Conservation (phyloP, 2,797 vertebrate genomes). For the Pyrocephalus nanus region DNA sequence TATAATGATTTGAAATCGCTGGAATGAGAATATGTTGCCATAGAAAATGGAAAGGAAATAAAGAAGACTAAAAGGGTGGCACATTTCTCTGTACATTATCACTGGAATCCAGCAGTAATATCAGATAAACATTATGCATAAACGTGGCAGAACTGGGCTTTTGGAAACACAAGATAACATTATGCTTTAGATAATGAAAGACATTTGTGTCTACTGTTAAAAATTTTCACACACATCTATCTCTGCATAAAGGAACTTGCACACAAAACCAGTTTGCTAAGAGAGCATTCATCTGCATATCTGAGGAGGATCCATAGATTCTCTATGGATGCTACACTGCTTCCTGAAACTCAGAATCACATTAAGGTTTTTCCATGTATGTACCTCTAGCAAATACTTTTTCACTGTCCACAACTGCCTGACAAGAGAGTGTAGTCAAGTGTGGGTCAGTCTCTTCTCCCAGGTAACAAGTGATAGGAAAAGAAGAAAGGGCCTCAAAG, state of each 20-base stretch:
- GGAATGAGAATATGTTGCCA: not conserved
- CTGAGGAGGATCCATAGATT: not conserved
- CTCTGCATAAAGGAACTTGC: not conserved
- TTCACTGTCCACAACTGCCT: not conserved
- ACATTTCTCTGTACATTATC: not conserved
- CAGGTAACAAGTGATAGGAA: not conserved
- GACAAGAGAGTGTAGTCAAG: not conserved
- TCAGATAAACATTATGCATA: not conserved
- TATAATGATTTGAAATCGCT: constrained; percentile 53
- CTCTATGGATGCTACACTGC: fast-evolving
- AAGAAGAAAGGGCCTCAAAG: not conserved
- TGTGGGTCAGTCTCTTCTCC: not conserved
- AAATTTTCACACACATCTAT: not conserved
- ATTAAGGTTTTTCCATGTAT: not conserved
- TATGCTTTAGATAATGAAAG: not conserved
- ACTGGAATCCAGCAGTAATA: not conserved
- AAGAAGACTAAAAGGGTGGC: not conserved
- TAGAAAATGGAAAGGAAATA: not conserved
- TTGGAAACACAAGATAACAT: not conserved
- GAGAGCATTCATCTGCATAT: not conserved
- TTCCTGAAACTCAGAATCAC: not conserved
- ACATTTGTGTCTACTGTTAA: not conserved
- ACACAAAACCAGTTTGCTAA: not conserved
- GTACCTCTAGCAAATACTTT: not conserved
- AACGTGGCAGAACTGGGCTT: not conserved